Percentiles rank a stretch among this genome's conserved stretches.
These are phyloP conservation scores for Tetrax tetrax DNA, from an alignment of 2,113 vertebrate species.

Conservation along the genomic window DNA sequence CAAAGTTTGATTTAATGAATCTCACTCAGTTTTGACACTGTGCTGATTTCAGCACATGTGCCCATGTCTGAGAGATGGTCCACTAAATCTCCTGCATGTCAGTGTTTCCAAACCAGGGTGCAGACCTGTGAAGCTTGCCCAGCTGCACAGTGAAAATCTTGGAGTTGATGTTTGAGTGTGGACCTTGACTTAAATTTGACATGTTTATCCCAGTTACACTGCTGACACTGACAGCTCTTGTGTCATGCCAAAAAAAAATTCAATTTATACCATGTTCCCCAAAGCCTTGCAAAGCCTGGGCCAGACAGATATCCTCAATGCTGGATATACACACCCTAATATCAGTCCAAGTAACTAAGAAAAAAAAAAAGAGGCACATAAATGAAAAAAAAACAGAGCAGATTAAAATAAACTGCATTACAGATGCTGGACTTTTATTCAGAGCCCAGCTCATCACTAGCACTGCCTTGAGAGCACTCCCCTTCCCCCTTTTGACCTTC, in stretches of 20 bases:
- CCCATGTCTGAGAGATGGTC: not conserved
- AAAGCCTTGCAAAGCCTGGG: not conserved
- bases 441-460: not conserved
- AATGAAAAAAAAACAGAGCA: not conserved
- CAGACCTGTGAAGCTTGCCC: not conserved
- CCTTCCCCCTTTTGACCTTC: not conserved
- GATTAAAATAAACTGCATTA: not conserved
- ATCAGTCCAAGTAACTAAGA: not conserved
- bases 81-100: not conserved
- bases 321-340: fast-evolving
- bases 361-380: not conserved
- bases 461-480: not conserved
- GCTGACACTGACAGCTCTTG: not conserved
- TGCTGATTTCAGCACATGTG: not conserved
- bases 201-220: not conserved
- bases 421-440: not conserved
- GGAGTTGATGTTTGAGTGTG: not conserved
- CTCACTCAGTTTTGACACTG: too few species aligned
- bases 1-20: not conserved
- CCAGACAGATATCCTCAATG: fast-evolving
- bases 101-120: not conserved
- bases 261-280: not conserved
- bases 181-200: not conserved
- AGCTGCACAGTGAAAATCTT: not conserved
- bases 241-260: not conserved